phyloP scores from a whole-genome alignment of 2,797 vertebrate species.

The Enteromius paludinosus region DNA sequence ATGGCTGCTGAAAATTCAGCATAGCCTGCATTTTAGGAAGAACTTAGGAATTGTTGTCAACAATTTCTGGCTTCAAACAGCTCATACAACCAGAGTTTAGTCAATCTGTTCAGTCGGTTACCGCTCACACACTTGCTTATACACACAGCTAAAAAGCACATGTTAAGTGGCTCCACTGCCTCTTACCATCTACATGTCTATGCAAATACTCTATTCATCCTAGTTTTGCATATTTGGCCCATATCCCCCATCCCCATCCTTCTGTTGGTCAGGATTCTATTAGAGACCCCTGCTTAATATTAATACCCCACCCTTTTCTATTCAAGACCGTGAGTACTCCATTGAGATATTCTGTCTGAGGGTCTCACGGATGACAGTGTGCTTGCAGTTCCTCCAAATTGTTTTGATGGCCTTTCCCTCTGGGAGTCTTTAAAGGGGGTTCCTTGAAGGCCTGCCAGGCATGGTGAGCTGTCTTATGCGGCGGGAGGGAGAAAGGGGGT shows the following conservation, averaged over 20 bases:
- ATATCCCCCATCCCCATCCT: slow-evolving; percentile 55
- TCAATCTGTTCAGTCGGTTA: slow-evolving; percentile 33
- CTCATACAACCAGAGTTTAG: background rate
- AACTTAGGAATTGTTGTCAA: background rate
- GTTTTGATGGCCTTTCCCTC: slow-evolving; percentile 70
- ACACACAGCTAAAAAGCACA: slow-evolving; percentile 63
- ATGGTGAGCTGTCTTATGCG: slow-evolving; percentile 46
- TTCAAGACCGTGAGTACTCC: slow-evolving; percentile 61
- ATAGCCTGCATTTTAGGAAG: background rate
- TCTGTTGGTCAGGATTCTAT: slow-evolving; percentile 60
- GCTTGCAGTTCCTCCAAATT: slow-evolving; percentile 65
- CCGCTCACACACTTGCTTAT: slow-evolving; percentile 37
- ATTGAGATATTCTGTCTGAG: slow-evolving; percentile 73
- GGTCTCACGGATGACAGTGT: slow-evolving; percentile 68
- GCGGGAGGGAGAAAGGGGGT: slow-evolving; percentile 30
- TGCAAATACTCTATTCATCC: slow-evolving; percentile 61
- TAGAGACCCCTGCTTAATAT: slow-evolving; percentile 71
- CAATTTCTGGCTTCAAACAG: background rate
- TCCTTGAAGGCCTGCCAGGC: slow-evolving; percentile 51
- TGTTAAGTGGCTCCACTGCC: slow-evolving; percentile 61
- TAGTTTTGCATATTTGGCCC: slow-evolving; percentile 56
- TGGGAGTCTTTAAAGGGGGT: slow-evolving; percentile 64
- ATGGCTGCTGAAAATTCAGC: background rate
- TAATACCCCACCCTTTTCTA: slow-evolving; percentile 67
- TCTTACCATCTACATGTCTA: slow-evolving; percentile 52